Percentiles rank a stretch among this genome's conserved stretches.
Evolutionary conservation across 1,140 invertebrate species (phyloP).

Genomic region (Tigriopus japonicus): DNA sequence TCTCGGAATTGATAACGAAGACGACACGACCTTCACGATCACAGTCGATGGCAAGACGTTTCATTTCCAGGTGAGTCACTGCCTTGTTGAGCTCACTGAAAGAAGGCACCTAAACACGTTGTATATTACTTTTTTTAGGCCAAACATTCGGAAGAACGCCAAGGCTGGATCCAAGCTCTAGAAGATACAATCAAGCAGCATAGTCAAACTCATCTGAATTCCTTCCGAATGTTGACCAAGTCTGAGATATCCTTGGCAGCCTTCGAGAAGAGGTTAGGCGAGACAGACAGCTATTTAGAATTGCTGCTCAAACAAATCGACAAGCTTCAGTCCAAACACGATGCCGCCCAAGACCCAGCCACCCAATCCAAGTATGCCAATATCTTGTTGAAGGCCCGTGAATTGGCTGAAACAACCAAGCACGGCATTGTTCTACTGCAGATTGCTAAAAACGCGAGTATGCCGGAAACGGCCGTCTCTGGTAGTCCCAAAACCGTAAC

Average conservation of each 20-base stretch:
- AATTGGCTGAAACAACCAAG: slow-evolving; percentile 80
- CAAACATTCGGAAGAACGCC: slow-evolving; percentile 73
- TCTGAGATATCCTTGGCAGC: slow-evolving; percentile 33
- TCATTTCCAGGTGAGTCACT: slow-evolving; percentile 58
- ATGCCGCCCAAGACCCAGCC: slow-evolving; percentile 16
- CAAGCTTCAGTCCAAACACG: slow-evolving; percentile 28
- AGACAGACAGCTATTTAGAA: slow-evolving; percentile 90
- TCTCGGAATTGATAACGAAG: slow-evolving; percentile 96
- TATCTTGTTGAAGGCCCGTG: slow-evolving; percentile 29
- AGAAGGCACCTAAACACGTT: too few relatives aligned
- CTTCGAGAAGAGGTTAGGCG: slow-evolving; percentile 75
- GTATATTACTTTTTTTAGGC: slow-evolving; percentile 35
- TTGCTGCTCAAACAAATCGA: slow-evolving; percentile 79
- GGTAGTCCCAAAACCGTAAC: not conserved
- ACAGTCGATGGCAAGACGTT: slow-evolving; percentile 97
- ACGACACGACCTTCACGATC: slow-evolving; percentile 92
- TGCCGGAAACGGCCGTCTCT: not conserved
- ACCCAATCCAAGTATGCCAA: slow-evolving; percentile 16
- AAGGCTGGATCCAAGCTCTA: slow-evolving; percentile 81
- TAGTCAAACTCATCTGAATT: slow-evolving; percentile 24
- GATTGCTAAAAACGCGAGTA: slow-evolving; percentile 56
- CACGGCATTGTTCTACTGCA: slow-evolving; percentile 91
- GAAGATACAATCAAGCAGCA: slow-evolving; percentile 82
- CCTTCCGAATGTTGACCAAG: not conserved
- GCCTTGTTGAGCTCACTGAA: not conserved